Conservation (phyloP, 1,140 invertebrate genomes). For the Tenebrio molitor region DNA sequence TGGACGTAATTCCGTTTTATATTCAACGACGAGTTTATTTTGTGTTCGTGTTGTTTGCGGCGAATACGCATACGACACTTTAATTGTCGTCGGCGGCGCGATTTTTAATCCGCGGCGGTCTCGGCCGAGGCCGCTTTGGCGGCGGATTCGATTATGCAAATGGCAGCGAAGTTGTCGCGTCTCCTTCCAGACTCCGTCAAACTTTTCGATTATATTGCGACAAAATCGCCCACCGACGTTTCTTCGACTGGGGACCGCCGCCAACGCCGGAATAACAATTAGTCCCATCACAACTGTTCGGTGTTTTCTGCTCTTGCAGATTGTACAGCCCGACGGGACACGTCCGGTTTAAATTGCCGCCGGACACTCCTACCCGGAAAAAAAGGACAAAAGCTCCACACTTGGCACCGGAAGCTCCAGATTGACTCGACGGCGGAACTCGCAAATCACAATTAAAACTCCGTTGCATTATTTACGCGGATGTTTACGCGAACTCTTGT, state of each 20-base stretch:
- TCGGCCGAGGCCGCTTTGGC: background rate
- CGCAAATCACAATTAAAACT: constrained; percentile 15
- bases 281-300: constrained; percentile 11
- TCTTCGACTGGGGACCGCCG: background rate
- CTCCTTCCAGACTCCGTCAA: background rate
- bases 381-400: background rate
- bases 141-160: constrained; percentile 5
- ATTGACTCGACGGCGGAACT: no score
- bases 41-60: constrained; percentile 2
- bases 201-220: constrained; percentile 23
- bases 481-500: background rate
- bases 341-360: constrained; percentile 10
- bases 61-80: constrained; percentile 1
- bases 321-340: constrained; percentile 5
- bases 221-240: constrained; percentile 8
- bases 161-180: background rate
- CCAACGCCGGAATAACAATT: constrained; percentile 28
- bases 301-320: background rate
- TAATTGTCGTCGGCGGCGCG: constrained; percentile 1
- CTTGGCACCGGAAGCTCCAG: no score
- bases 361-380: background rate
- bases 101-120: constrained; percentile 10
- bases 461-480: constrained; percentile 3
- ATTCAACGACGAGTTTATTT: constrained; percentile 38
- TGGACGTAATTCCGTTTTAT: constrained; percentile 48